phyloP scores from a whole-genome alignment of 2,113 vertebrate genomes.

The Struthio camelus region DNA sequence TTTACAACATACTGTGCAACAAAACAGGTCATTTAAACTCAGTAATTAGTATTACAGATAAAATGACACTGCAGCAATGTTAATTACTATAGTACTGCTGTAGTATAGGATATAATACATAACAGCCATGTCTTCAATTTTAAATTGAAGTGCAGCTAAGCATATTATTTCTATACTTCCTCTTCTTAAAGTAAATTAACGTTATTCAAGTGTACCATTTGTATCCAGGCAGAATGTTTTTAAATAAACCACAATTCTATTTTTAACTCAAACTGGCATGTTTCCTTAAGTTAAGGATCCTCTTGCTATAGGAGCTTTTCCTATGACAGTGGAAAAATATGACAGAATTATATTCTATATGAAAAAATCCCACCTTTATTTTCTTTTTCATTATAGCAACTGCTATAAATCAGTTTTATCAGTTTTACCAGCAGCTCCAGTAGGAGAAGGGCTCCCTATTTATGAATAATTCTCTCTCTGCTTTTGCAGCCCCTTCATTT shows the following conservation, averaged over 20 bases:
- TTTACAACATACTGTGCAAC: conserved; percentile 55
- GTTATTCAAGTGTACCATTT: conserved; percentile 50
- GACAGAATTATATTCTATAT: neutral
- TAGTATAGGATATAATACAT: conserved; percentile 68
- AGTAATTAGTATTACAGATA: conserved; percentile 72
- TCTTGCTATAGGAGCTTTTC: neutral
- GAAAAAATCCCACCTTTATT: neutral
- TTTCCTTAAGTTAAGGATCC: conserved; percentile 22
- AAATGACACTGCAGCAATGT: conserved; percentile 65
- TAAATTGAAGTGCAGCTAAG: conserved; percentile 80
- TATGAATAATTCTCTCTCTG: neutral
- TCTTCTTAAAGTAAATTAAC: conserved; percentile 75
- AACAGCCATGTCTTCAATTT: conserved; percentile 76
- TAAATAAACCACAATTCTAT: neutral
- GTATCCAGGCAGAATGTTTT: neutral
- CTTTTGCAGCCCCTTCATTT: conserved; percentile 17
- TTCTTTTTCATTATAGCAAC: neutral
- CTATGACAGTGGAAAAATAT: neutral
- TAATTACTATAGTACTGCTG: conserved; percentile 74
- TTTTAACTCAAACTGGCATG: neutral
- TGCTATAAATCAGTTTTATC: neutral
- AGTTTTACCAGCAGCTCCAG: neutral
- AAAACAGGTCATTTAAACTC: conserved; percentile 67
- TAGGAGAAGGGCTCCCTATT: neutral
- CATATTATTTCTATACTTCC: conserved; percentile 68